These are phyloP conservation scores for Bellardia bayeri DNA, from an alignment of 2,888 invertebrate species.

Conservation along the genomic window DNA sequence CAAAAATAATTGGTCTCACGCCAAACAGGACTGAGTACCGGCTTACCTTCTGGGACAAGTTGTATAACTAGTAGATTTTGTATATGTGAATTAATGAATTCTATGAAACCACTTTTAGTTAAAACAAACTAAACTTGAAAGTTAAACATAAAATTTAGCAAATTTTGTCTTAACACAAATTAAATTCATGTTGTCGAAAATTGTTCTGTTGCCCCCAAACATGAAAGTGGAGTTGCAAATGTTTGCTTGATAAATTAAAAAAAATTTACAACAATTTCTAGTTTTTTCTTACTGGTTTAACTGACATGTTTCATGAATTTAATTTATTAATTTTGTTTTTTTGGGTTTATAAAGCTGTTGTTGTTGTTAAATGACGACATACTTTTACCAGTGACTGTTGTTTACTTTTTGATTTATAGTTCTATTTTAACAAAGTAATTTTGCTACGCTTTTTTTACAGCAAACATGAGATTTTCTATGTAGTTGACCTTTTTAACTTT, in stretches of 20 bases:
- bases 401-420: conserved; percentile 23
- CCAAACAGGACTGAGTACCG: too few species aligned
- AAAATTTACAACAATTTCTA: background rate
- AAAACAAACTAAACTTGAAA: too few species aligned
- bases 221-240: background rate
- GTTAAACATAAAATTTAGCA: too few species aligned
- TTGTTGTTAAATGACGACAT: conserved; percentile 26
- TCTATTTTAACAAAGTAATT: conserved; percentile 16
- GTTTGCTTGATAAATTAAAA: background rate
- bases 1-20: too few species aligned
- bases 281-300: background rate
- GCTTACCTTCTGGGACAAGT: too few species aligned
- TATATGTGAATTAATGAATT: too few species aligned
- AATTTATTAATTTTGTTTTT: background rate
- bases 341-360: background rate
- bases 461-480: conserved; percentile 20
- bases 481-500: conserved; percentile 49
- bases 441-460: background rate
- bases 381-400: conserved; percentile 14
- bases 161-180: too few species aligned
- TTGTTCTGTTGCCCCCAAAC: background rate
- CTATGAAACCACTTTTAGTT: too few species aligned
- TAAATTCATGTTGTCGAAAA: too few species aligned
- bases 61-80: too few species aligned
- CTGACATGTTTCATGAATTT: background rate